Conservation (phyloP, 2,797 vertebrate species). For the Perodicticus potto region DNA sequence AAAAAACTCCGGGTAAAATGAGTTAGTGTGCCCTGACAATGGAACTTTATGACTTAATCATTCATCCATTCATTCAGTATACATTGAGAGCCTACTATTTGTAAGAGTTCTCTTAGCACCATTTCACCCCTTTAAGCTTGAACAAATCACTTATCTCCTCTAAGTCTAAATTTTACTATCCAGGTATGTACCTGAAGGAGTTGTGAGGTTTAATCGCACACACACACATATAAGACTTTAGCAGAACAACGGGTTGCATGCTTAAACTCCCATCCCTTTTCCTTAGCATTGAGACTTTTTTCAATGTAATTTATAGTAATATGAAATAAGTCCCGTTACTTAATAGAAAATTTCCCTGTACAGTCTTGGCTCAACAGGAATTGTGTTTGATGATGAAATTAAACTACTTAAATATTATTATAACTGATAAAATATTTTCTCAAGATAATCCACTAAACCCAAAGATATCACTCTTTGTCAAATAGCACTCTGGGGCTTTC, state of each 20-base stretch:
- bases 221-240: background rate
- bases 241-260: background rate
- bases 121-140: background rate
- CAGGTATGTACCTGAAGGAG: background rate
- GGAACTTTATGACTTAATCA: background rate
- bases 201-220: background rate
- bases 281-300: background rate
- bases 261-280: background rate
- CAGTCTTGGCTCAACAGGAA: constrained; percentile 53
- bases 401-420: constrained; percentile 76
- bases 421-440: constrained; percentile 75
- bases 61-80: background rate
- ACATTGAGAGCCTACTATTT: background rate
- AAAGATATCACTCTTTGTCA: constrained; percentile 54
- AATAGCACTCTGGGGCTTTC: background rate
- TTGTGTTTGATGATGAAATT: constrained; percentile 64
- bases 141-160: background rate
- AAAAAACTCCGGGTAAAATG: constrained; percentile 36
- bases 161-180: constrained; percentile 14
- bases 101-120: background rate
- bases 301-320: background rate
- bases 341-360: constrained; percentile 31
- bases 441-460: constrained; percentile 57
- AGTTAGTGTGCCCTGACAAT: background rate
- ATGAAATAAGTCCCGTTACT: constrained; percentile 23